These are phyloP conservation scores for Leptinotarsa undecemlineata DNA, from an alignment of 1,140 invertebrate genomes.

Conservation along the genomic window DNA sequence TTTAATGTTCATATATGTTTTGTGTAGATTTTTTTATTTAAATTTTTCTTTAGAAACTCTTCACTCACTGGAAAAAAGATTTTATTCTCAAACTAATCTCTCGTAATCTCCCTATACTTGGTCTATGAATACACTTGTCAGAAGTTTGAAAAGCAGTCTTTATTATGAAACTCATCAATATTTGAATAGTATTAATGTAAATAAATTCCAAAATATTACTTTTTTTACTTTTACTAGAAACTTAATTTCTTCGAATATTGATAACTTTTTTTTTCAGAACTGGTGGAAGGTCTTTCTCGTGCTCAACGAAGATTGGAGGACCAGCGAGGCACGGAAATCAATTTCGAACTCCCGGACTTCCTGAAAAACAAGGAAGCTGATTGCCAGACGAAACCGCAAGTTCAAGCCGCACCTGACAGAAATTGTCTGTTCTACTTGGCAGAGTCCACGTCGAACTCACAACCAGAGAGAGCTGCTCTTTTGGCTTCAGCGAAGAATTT, in stretches of 20 bases:
- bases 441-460: not conserved
- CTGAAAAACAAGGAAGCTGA: slow-evolving; percentile 65
- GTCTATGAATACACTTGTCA: no score
- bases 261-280: slow-evolving; percentile 44
- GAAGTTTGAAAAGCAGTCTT: no score
- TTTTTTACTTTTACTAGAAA: not conserved
- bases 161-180: no score
- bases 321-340: slow-evolving; percentile 80
- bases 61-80: no score
- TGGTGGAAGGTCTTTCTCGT: slow-evolving; percentile 75
- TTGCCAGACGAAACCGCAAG: slow-evolving; percentile 25
- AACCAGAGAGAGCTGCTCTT: slow-evolving; percentile 22
- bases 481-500: slow-evolving; percentile 19
- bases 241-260: not conserved
- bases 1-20: no score
- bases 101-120: no score
- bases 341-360: slow-evolving; percentile 80
- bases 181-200: no score
- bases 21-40: no score
- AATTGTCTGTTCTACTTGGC: slow-evolving; percentile 17
- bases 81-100: no score
- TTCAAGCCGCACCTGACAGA: slow-evolving; percentile 3
- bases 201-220: not conserved
- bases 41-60: no score
- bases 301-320: slow-evolving; percentile 76